Conservation (phyloP, 2,888 invertebrate species). For the Drosophila anceps region DNA sequence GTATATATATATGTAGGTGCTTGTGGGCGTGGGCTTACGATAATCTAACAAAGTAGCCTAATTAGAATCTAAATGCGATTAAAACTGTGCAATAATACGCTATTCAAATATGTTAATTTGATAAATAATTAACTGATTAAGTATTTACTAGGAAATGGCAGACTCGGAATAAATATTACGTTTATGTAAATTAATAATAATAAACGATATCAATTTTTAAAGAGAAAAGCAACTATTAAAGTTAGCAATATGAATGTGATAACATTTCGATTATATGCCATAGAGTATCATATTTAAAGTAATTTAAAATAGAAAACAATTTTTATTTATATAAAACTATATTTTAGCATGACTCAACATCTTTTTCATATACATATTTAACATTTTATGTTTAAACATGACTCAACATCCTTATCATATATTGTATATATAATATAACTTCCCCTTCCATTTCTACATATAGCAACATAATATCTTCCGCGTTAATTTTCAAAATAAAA, state of each 20-base stretch:
- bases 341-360: no score
- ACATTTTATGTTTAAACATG: neutral
- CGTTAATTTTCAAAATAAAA: neutral
- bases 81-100: neutral
- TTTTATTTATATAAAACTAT: no score
- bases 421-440: neutral
- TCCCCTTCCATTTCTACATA: neutral
- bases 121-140: constrained; percentile 3
- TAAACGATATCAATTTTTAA: neutral
- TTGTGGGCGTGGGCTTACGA: neutral
- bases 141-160: neutral
- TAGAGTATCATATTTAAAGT: no score
- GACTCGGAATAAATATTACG: neutral
- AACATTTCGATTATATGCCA: no score
- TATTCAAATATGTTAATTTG: neutral
- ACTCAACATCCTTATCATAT: neutral
- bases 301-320: no score
- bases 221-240: neutral
- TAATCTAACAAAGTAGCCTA: constrained; percentile 12
- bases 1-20: neutral
- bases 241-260: neutral
- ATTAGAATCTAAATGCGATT: constrained; percentile 14
- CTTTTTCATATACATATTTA: no score
- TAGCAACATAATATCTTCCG: no score
- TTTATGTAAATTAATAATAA: neutral